phyloP scores from a whole-genome alignment of 2,888 invertebrate genomes.

The Tetragonula carbonaria region DNA sequence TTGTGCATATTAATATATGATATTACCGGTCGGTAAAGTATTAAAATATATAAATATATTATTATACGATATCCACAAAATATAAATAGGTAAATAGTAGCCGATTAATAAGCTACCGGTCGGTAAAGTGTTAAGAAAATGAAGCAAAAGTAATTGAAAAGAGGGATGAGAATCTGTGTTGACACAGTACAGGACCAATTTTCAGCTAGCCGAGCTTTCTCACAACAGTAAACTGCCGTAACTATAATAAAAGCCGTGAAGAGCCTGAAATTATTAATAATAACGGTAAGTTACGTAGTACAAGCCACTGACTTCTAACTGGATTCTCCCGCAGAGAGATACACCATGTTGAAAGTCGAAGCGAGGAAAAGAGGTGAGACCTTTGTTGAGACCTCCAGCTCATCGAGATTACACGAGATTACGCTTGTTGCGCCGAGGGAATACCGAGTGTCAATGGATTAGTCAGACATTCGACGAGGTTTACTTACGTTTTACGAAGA shows the following conservation, averaged over 20 bases:
- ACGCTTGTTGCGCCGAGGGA: conserved; percentile 19
- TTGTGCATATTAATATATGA: too few species aligned
- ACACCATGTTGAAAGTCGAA: not conserved
- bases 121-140: not conserved
- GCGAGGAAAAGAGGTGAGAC: conserved; percentile 14
- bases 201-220: conserved; percentile 68
- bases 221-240: conserved; percentile 77
- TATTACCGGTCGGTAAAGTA: too few species aligned
- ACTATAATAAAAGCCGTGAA: conserved; percentile 75
- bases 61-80: too few species aligned
- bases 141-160: not conserved
- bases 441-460: conserved; percentile 19
- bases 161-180: not conserved
- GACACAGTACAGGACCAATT: conserved; percentile 19
- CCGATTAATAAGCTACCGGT: too few species aligned
- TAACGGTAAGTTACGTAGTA: conserved; percentile 75
- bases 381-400: not conserved
- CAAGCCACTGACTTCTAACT: conserved; percentile 72
- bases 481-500: conserved; percentile 4
- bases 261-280: conserved; percentile 78
- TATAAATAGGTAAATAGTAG: too few species aligned
- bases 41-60: too few species aligned
- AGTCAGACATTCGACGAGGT: not conserved
- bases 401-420: conserved; percentile 39
- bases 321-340: conserved; percentile 68